phyloP scores from a whole-genome alignment of 2,797 vertebrate species.

The Pipistrellus pipistrellus region DNA sequence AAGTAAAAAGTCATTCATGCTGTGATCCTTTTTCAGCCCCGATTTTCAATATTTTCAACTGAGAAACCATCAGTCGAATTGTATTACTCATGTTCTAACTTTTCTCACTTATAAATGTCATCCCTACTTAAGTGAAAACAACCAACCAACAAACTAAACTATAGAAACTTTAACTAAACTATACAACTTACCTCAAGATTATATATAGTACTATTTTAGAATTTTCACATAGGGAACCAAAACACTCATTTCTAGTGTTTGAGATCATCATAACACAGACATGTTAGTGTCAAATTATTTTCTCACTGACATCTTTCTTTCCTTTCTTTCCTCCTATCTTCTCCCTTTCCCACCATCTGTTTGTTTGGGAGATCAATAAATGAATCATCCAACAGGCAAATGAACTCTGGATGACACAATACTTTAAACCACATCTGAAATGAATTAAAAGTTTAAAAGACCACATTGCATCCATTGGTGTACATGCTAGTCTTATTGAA shows the following conservation, averaged over 20 bases:
- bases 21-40: neutral
- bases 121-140: constrained; percentile 32
- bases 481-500: constrained; percentile 21
- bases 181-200: neutral
- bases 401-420: constrained; percentile 64
- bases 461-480: neutral
- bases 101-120: neutral
- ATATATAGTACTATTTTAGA: neutral
- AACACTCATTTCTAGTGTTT: neutral
- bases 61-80: neutral
- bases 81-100: neutral
- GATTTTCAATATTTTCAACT: constrained; percentile 40
- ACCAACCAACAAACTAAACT: neutral
- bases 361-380: constrained; percentile 63
- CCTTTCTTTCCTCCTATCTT: constrained; percentile 14
- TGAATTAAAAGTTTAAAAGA: constrained; percentile 64
- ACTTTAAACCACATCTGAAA: constrained; percentile 68
- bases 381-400: constrained; percentile 53
- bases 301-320: neutral
- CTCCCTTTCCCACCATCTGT: constrained; percentile 35
- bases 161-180: neutral
- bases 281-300: neutral
- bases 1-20: constrained; percentile 27
- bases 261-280: neutral
- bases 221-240: constrained; percentile 32